Conservation (phyloP, 37 sponge, comb jelly and placozoan species). For the Cladorhizidae sp. region DNA sequence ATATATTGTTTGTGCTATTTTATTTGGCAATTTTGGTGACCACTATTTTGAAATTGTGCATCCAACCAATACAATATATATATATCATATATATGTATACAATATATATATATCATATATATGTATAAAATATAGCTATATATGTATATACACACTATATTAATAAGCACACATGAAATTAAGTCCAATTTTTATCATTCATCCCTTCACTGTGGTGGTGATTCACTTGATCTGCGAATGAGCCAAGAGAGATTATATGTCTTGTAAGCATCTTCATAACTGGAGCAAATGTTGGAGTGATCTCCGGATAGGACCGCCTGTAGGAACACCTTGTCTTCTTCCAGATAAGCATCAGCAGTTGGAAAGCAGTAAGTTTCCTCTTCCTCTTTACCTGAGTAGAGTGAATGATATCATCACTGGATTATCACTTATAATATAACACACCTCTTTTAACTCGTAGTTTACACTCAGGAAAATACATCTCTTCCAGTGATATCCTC, state of each 20-base stretch:
- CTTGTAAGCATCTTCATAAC: conserved; percentile 72
- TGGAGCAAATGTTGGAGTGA: conserved; percentile 24
- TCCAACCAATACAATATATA: no score
- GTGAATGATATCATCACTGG: not conserved
- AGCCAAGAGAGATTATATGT: conserved; percentile 84
- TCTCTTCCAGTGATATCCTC: conserved; percentile 65
- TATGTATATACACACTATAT: no score
- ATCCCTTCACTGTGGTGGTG: no score
- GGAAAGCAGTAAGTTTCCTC: conserved; percentile 53
- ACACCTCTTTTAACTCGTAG: conserved; percentile 50
- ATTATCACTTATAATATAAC: not conserved
- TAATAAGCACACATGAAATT: no score
- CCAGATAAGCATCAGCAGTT: conserved; percentile 80
- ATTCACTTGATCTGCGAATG: conserved; percentile 44
- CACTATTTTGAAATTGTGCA: no score
- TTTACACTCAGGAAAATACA: conserved; percentile 68
- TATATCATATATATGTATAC: no score
- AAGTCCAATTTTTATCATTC: no score
- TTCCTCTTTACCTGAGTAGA: conserved; percentile 34
- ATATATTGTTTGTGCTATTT: no score
- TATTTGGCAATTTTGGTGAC: no score
- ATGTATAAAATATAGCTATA: no score
- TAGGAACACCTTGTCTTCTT: conserved; percentile 69
- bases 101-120: no score
- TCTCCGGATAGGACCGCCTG: conserved; percentile 53